These are phyloP conservation scores for Zapornia atra DNA, from an alignment of 2,113 vertebrate genomes.

Conservation along the genomic window DNA sequence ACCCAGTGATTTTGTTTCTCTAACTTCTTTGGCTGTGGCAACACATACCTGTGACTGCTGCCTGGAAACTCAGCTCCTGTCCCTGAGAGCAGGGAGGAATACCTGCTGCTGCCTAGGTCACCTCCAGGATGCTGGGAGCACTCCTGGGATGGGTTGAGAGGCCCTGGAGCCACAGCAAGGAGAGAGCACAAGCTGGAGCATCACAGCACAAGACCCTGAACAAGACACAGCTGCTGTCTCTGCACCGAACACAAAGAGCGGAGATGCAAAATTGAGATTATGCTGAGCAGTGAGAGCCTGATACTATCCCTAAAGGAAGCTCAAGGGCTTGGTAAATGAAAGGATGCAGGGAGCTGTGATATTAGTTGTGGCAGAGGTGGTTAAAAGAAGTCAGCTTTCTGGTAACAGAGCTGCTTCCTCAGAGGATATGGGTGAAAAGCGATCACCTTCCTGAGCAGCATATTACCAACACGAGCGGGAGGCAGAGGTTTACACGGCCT, in stretches of 20 bases:
- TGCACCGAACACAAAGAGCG: neutral
- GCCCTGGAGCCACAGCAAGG: neutral
- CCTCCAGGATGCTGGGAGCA: neutral
- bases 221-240: neutral
- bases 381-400: neutral
- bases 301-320: neutral
- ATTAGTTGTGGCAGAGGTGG: neutral
- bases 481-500: neutral
- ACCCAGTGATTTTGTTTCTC: neutral
- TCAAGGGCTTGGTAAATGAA: neutral
- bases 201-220: neutral
- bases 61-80: neutral
- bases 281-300: neutral
- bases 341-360: neutral
- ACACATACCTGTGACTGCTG: neutral
- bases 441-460: neutral
- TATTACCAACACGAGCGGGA: fast-evolving
- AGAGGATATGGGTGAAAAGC: neutral
- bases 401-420: neutral
- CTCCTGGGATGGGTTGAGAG: neutral
- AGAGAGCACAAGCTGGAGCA: neutral
- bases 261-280: neutral
- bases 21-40: neutral
- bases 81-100: neutral
- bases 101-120: neutral